Conservation (phyloP, 2,888 invertebrate genomes). For the Malthinus flaveolus region DNA sequence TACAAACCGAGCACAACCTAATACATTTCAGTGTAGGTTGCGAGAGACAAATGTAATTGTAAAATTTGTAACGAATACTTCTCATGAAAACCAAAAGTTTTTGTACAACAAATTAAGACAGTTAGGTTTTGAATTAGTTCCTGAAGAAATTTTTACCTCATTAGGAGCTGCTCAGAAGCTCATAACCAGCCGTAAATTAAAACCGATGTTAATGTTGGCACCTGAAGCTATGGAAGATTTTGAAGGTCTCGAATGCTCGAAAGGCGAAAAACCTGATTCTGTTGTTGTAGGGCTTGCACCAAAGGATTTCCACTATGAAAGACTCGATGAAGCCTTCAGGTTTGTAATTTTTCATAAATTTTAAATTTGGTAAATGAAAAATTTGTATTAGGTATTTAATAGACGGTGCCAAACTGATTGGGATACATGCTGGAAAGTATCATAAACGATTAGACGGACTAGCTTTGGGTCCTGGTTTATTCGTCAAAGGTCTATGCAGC, state of each 20-base stretch:
- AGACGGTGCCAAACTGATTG: conserved; percentile 70
- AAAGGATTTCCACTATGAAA: conserved; percentile 71
- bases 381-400: conserved; percentile 60
- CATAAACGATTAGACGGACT: conserved; percentile 71
- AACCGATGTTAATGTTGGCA: conserved; percentile 73
- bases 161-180: conserved; percentile 69
- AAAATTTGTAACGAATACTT: conserved; percentile 85
- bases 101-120: conserved; percentile 63
- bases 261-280: conserved; percentile 61
- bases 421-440: conserved; percentile 78
- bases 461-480: conserved; percentile 81
- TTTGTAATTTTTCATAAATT: conserved; percentile 40
- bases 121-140: conserved; percentile 70
- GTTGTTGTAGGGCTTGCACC: conserved; percentile 82
- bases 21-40: conserved; percentile 49
- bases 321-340: conserved; percentile 75
- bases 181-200: conserved; percentile 60
- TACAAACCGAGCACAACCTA: too few species aligned
- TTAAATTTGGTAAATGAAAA: not conserved
- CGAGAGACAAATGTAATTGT: conserved; percentile 60
- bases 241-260: conserved; percentile 56
- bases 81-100: conserved; percentile 72
- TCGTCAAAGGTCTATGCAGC: conserved; percentile 73
- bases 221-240: conserved; percentile 78
- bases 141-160: conserved; percentile 75